Base-by-base conservation (phyloP, 2,797 vertebrate genomes). In the Microhierax caerulescens region DNA sequence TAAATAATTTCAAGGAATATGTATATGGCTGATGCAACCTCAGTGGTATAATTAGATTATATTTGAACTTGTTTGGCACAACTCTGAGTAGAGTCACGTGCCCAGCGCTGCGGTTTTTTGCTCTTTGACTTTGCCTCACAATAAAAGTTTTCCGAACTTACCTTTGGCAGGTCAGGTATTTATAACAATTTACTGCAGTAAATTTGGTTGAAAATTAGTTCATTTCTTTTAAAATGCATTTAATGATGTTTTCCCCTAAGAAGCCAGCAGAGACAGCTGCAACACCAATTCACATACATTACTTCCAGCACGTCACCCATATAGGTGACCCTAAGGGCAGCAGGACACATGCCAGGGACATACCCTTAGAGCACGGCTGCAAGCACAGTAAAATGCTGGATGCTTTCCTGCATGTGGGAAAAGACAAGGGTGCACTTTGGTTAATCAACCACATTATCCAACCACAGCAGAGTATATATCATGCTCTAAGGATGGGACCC, bases 401-500 rank as follows among this genome's bases (percentile, higher is more conserved):
- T 47, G 69, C 32, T 27, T 37, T 48, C 57, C 47, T 28, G 24
- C 11, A 3, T 4, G 7, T 21, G 39, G 39, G 78, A 64, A 21
- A 69, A 57, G 53, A 18, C 0, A 2, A 70, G 47, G 23, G 63
- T 60, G 45, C 14, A 23, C 30, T 37, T 41, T 37, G 54, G 41
- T 51, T 32, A 68, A 39, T 18, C 50, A 68, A 39, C 22, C 50
- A 28, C n/a, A 8, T 28, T 28, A n/a, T 13, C 45, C 1, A 3
- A 22, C 23, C 3, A 1, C 41, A 68, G 32, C 53, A 73, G 21
- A 53, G 19, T 5, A 7, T 0, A 2, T 30, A 20, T 34, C 1
- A 0, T 37, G 65, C 28, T 63, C 27, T 47, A 32, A 57, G 41
- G 74, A 4, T 15, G 15, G n/a, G 13, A 47, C 25, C 25, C 18